A percentile compares a stretch with the other conserved stretches of the same genome.
Conservation (phyloP, 2,888 invertebrate genomes). For the Drosophila mimica region DNA sequence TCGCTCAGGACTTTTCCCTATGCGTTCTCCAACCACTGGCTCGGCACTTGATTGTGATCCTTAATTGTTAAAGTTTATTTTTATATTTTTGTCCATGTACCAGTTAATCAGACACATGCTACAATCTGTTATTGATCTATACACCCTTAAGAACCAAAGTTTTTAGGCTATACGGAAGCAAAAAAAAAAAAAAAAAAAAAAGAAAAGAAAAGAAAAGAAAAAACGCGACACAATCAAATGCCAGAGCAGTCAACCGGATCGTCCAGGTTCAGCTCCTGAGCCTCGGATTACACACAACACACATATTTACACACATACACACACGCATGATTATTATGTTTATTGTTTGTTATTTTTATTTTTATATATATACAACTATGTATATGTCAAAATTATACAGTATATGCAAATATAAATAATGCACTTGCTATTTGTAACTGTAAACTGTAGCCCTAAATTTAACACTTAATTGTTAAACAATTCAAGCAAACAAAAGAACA, state of each 20-base stretch:
- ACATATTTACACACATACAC: constrained; percentile 2
- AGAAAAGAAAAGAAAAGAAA: constrained; percentile 13
- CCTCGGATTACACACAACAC: constrained; percentile 7
- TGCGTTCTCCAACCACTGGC: neutral
- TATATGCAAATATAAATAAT: constrained; percentile 52
- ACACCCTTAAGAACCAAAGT: constrained; percentile 46
- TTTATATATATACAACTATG: constrained; percentile 43
- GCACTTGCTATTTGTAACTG: constrained; percentile 57
- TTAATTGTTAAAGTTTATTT: constrained; percentile 37
- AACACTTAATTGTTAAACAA: constrained; percentile 71
- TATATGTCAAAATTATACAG: constrained; percentile 44
- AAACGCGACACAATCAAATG: constrained; percentile 20
- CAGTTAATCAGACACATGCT: constrained; percentile 21
- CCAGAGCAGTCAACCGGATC: constrained; percentile 3
- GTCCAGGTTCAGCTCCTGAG: constrained; percentile 3
- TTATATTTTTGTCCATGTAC: constrained; percentile 15
- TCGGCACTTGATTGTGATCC: constrained; percentile 43
- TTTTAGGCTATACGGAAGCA: constrained; percentile 28
- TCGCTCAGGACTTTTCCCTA: constrained; percentile 11
- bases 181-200: constrained; percentile 15
- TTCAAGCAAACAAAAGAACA: constrained; percentile 33
- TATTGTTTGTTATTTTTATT: constrained; percentile 73
- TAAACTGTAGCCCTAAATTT: constrained; percentile 62
- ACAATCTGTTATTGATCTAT: constrained; percentile 28
- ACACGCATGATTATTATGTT: constrained; percentile 59